Base-by-base conservation (phyloP, 2,797 vertebrate genomes). In the Mormyrops attenuatus region DNA sequence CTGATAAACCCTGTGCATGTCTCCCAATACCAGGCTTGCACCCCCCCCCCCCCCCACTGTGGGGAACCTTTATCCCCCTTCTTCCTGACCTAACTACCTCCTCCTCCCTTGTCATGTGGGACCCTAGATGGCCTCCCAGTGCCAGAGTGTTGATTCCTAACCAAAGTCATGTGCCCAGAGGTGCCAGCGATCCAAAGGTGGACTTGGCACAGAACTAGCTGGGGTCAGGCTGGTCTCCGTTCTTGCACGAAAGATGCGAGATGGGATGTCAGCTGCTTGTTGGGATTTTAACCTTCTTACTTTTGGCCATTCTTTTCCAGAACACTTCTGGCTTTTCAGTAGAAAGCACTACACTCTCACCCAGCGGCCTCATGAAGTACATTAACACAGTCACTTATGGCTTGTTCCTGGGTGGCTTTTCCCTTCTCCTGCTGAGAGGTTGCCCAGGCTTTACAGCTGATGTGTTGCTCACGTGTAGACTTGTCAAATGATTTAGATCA, bases 131-230 rank as follows among this genome's bases (percentile, higher is more conserved):
- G n/a, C 38, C 60, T 88, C 2, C 7, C 7, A 15, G 22, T 8
- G 57, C 41, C 84, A 26, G 22, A 49, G 47, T 15, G 26, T 92
- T 60, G 89, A 93, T 93, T 96, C 94, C 94, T 96, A 97, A 97
- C 97, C 95, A 95, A 93, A 94, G 95, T 92, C 95, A 96, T 96
- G 94, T 96, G 96, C 90, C 92, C 90, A 53, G 89, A 57, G 95
- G 92, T 93, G 93, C 89, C 92, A 90, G 93, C 38, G 15, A 4
- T 41, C 11, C 20, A 3, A 15, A 55, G 50, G 26, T 50, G 11
- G 41, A 8, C 22, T 5, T 50, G 49, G n/a, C 85, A 2, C 26
- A 52, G 50, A n/a, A 38, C 66, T 5, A 0, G 30, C 5, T n/a
- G 41, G 17, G 38, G 2, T n/a, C 41, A 11, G 41, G 38, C 38